Conservation (phyloP, 1,140 invertebrate species). For the Papilio machaon region DNA sequence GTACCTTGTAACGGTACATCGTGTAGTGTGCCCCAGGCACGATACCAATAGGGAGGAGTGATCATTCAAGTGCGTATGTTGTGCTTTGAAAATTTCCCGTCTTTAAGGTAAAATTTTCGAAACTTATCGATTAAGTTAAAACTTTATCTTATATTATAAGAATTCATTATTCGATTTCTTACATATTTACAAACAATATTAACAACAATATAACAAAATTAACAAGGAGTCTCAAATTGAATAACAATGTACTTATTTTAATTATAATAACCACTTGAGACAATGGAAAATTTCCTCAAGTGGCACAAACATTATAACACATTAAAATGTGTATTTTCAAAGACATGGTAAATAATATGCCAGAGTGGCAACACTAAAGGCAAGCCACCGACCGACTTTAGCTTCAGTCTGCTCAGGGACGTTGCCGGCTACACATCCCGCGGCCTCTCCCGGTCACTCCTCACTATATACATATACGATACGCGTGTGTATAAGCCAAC, state of each 20-base stretch:
- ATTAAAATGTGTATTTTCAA: constrained; percentile 20
- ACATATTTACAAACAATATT: not conserved
- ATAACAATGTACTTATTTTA: not conserved
- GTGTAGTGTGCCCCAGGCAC: constrained; percentile 68
- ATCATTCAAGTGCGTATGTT: constrained; percentile 66
- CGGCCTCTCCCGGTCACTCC: constrained; percentile 46
- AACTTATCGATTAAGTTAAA: not conserved
- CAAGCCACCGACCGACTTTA: constrained; percentile 54
- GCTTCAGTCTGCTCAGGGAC: constrained; percentile 67
- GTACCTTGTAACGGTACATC: constrained; percentile 54
- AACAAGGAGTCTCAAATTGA: not conserved
- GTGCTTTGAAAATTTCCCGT: constrained; percentile 43
- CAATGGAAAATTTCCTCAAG: not conserved
- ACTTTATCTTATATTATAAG: not conserved
- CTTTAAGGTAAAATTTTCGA: constrained; percentile 36
- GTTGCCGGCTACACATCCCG: constrained; percentile 53
- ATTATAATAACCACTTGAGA: not conserved
- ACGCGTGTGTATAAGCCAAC: constrained; percentile 70
- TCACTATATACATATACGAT: constrained; percentile 56
- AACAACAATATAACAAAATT: not conserved
- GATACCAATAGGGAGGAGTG: constrained; percentile 68
- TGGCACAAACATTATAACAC: constrained; percentile 34
- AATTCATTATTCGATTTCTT: not conserved
- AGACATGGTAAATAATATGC: constrained; percentile 45
- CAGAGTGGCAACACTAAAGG: constrained; percentile 57